Conservation (phyloP, 2,888 invertebrate genomes). For the Hetaerina titia region DNA sequence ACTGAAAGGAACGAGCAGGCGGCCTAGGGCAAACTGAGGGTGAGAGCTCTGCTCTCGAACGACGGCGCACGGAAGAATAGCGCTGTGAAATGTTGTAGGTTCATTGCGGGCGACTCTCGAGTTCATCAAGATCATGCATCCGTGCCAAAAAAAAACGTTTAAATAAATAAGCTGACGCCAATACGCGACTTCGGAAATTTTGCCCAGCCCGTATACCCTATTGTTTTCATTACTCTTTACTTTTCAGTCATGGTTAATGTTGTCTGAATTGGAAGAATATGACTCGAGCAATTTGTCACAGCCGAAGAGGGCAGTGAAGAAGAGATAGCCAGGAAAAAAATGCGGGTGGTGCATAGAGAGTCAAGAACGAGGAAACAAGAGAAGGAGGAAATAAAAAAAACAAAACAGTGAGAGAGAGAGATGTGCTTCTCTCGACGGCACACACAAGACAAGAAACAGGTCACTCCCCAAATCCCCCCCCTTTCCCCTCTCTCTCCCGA, state of each 20-base stretch:
- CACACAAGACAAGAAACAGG: constrained; percentile 1
- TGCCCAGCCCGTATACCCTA: not conserved
- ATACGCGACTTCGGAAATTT: not conserved
- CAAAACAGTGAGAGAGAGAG: not conserved
- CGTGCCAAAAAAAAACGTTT: too few species aligned
- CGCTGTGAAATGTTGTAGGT: too few species aligned
- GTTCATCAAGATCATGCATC: not conserved
- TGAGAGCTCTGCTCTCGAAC: not conserved
- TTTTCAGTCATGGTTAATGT: not conserved
- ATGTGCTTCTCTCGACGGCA: not conserved
- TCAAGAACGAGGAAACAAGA: not conserved
- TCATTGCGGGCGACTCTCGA: not conserved
- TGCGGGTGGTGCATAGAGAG: not conserved
- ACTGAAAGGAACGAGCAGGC: not conserved
- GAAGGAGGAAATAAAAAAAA: not conserved
- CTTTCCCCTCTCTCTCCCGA: too few species aligned
- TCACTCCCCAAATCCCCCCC: not conserved
- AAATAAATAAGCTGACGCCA: too few species aligned
- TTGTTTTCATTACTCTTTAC: not conserved
- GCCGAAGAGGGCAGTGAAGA: not conserved
- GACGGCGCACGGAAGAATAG: not conserved
- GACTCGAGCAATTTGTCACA: not conserved
- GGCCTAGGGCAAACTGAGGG: not conserved
- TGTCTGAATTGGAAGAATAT: not conserved
- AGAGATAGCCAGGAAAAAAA: not conserved